Evolutionary conservation across 1,140 invertebrate genomes (phyloP).

Genomic region (Cherax destructor): DNA sequence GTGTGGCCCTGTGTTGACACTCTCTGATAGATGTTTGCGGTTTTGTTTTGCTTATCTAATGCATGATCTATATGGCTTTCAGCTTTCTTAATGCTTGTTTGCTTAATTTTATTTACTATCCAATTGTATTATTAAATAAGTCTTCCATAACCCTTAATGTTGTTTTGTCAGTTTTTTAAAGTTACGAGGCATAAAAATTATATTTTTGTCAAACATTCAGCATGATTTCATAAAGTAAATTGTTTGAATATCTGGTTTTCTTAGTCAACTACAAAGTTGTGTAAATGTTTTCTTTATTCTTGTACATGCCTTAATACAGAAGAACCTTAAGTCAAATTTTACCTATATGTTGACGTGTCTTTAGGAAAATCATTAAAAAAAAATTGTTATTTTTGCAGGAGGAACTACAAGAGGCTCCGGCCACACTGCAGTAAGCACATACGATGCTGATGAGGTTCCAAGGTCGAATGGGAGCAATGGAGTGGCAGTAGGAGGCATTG

Average conservation of each 20-base stretch:
- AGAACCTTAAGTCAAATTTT: no score
- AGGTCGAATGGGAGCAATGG: constrained; percentile 70
- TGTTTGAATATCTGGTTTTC: not conserved
- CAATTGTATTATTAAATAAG: not conserved
- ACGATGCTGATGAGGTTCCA: constrained; percentile 70
- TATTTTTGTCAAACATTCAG: not conserved
- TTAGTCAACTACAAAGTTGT: not conserved
- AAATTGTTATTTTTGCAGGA: constrained; percentile 16
- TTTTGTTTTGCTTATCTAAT: not conserved
- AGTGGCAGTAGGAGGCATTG: constrained; percentile 34
- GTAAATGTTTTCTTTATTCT: no score
- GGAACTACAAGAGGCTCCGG: constrained; percentile 68
- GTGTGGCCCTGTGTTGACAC: not conserved
- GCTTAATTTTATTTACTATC: not conserved
- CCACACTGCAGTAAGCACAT: constrained; percentile 69
- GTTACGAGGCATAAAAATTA: not conserved
- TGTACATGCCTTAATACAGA: no score
- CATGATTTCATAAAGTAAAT: not conserved
- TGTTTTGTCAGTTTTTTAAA: not conserved
- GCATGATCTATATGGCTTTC: not conserved
- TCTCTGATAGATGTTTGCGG: no score
- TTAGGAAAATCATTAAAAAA: no score
- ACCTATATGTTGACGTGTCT: no score
- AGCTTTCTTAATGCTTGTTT: not conserved
- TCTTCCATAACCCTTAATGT: not conserved